Conservation (phyloP, 2,888 invertebrate genomes). For the Drosophila macrothrix region DNA sequence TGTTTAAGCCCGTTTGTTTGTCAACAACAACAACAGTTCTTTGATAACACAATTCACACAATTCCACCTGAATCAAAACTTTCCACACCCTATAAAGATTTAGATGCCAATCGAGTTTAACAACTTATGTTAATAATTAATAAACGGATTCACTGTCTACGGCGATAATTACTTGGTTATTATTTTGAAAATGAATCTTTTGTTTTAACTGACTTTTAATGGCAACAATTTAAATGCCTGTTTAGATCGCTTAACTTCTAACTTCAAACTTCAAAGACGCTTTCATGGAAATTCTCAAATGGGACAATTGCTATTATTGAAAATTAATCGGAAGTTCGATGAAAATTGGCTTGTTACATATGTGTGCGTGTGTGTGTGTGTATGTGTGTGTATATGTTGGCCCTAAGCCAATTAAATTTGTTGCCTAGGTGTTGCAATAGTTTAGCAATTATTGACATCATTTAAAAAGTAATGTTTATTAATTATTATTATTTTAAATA, state of each 20-base stretch:
- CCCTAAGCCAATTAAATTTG: not conserved
- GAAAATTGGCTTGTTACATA: not conserved
- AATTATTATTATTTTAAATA: not conserved
- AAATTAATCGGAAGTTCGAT: not conserved
- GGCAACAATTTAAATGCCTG: not conserved
- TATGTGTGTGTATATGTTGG: constrained; percentile 5
- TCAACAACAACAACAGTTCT: too few species aligned
- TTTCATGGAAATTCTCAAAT: not conserved
- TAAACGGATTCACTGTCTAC: not conserved
- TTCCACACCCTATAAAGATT: too few species aligned
- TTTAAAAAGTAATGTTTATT: not conserved
- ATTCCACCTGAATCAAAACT: not conserved
- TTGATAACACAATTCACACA: not conserved
- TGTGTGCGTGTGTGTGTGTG: not conserved
- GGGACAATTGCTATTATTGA: not conserved
- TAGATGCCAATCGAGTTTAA: not conserved
- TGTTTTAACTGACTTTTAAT: not conserved
- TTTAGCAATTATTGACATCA: not conserved
- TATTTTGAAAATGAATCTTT: not conserved
- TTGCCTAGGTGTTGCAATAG: not conserved
- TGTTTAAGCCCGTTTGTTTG: not conserved
- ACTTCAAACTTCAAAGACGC: not conserved
- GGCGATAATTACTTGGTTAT: not conserved
- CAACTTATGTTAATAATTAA: not conserved
- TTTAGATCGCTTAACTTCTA: not conserved